phyloP scores from a whole-genome alignment of 2,888 invertebrate genomes.

The Seira ritae region DNA sequence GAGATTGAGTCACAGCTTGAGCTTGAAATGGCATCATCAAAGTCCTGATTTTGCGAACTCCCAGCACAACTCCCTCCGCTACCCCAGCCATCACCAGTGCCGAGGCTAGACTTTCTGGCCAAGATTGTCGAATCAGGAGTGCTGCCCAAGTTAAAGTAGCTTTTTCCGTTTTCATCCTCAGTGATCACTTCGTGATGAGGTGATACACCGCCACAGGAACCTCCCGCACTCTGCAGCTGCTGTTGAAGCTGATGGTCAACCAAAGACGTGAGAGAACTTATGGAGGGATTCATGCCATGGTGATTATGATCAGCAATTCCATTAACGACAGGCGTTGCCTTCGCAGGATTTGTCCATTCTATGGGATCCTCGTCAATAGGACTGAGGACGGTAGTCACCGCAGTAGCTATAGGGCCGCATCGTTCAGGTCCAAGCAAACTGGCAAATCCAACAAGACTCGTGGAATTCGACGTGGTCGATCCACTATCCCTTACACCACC shows the following conservation, averaged over 20 bases:
- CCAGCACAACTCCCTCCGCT: conserved; percentile 32
- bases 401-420: neutral
- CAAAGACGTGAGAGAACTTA: conserved; percentile 33
- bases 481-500: neutral
- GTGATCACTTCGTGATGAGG: conserved; percentile 68
- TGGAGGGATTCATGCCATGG: conserved; percentile 53
- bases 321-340: conserved; percentile 46
- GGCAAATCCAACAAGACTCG: conserved; percentile 43
- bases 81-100: neutral
- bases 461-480: conserved; percentile 29
- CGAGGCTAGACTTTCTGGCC: conserved; percentile 59
- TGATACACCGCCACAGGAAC: neutral
- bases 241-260: conserved; percentile 55
- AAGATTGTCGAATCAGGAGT: conserved; percentile 68
- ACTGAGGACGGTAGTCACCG: conserved; percentile 67
- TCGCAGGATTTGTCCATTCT: conserved; percentile 57
- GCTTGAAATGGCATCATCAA: conserved; percentile 70
- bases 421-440: conserved; percentile 65
- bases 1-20: conserved; percentile 72
- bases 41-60: conserved; percentile 46
- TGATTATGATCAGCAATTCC: conserved; percentile 24
- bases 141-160: conserved; percentile 72
- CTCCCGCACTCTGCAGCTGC: conserved; percentile 21
- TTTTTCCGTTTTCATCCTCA: conserved; percentile 73
- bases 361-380: conserved; percentile 69